Conservation (phyloP, 2,113 vertebrate genomes). For the Phrynosoma blainvillii region DNA sequence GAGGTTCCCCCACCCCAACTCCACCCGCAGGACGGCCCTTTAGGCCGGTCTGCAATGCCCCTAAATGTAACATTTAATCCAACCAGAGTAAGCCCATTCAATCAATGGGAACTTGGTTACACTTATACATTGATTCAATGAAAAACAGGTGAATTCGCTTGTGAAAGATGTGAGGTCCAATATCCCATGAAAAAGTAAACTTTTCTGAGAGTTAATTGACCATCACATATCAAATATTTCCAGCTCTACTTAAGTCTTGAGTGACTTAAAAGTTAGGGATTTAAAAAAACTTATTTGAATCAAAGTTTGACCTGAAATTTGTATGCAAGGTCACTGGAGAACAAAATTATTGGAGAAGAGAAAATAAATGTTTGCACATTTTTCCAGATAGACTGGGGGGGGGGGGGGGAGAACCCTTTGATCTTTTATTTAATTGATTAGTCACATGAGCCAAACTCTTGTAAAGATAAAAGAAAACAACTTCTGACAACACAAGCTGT, state of each 20-base stretch:
- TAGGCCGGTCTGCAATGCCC: too few species aligned
- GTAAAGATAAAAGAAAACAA: slow-evolving; percentile 83
- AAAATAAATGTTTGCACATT: slow-evolving; percentile 49
- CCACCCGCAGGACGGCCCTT: too few species aligned
- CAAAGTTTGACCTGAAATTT: background rate
- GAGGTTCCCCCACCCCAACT: too few species aligned
- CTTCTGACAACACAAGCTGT: slow-evolving; percentile 74
- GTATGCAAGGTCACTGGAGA: slow-evolving; percentile 24
- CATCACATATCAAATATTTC: too few species aligned
- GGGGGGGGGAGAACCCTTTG: slow-evolving; percentile 69
- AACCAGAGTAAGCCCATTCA: too few species aligned
- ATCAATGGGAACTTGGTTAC: too few species aligned
- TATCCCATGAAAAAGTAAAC: too few species aligned
- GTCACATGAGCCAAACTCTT: slow-evolving; percentile 83
- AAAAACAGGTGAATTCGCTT: too few species aligned
- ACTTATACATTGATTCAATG: too few species aligned
- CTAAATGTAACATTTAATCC: too few species aligned
- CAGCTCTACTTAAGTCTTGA: background rate
- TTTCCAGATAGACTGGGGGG: slow-evolving; percentile 31
- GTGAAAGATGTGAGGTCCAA: too few species aligned
- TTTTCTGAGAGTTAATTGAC: too few species aligned
- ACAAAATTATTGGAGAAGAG: slow-evolving; percentile 35
- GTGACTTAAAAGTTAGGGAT: background rate
- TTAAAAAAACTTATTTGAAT: background rate
- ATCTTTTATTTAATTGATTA: slow-evolving; percentile 91